Evolutionary conservation across 2,888 invertebrate species (phyloP).

Genomic region (Caenorhabditis angaria): DNA sequence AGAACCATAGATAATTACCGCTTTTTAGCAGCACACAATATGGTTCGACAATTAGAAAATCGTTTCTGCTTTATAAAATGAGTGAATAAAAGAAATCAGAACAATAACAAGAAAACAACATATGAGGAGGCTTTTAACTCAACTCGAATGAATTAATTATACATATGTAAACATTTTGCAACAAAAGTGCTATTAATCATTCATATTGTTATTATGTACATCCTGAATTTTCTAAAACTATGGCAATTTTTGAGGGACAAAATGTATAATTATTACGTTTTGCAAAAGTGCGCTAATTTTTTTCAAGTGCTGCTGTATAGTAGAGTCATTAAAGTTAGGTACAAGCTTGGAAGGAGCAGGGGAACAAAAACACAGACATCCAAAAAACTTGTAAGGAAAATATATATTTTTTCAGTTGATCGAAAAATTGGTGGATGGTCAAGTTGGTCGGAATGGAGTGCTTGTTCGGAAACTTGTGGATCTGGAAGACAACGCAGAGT

Average conservation of each 20-base stretch:
- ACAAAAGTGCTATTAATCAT: background rate
- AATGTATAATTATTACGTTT: constrained; percentile 22
- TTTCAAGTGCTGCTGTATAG: constrained; percentile 15
- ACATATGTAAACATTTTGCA: background rate
- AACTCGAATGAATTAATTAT: background rate
- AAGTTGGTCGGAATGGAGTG: constrained; percentile 57
- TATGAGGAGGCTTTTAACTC: constrained; percentile 1
- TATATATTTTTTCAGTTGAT: constrained; percentile 49
- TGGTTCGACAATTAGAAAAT: background rate
- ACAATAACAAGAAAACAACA: constrained; percentile 3
- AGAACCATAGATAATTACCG: background rate
- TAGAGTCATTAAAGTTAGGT: constrained; percentile 18
- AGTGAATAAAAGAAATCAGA: background rate
- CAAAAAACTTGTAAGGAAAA: constrained; percentile 4
- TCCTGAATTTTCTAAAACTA: background rate
- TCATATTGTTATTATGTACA: constrained; percentile 4
- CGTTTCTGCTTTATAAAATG: background rate
- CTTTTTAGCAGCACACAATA: background rate
- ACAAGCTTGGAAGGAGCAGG: no score
- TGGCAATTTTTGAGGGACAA: constrained; percentile 2
- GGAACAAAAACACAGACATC: no score
- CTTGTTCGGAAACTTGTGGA: constrained; percentile 59
- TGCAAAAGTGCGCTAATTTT: constrained; percentile 27
- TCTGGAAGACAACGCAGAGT: constrained; percentile 52
- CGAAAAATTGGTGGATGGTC: constrained; percentile 62